Evolutionary conservation across 2,113 vertebrate genomes (phyloP), one percentile per base, ranked within the genome.

Genomic region (Stigmatopora nigra): DNA sequence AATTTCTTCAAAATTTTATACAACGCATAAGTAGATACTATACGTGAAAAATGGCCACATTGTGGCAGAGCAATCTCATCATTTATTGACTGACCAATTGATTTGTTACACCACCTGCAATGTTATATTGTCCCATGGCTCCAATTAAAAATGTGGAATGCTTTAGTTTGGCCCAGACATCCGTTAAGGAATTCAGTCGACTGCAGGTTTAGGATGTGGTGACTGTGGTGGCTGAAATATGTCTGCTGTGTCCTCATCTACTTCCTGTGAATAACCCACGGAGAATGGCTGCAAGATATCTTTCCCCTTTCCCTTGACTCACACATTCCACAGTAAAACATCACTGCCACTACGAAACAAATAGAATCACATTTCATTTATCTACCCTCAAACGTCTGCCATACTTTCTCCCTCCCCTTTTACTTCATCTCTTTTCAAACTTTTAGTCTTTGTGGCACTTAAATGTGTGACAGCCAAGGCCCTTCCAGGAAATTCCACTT

Each of bases 181-280:
- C 59, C 17, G 22, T 22, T 56, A 61, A 76, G 75, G 79, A 87
- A 78, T 80, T 79, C 75, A 82, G 73, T 87, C 19, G 63, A 69
- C 19, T 60, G 2, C 68, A 7, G 76, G 73, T 70, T 81, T 49
- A 41, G 81, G 85, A 87, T 81, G 82, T 82, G 85, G 81, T 65
- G 64, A 58, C 60, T 57, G 77, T 56, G 72, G 74, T 68, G 62
- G 67, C 11, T 53, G 51, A 44, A 52, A 80, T 74, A 47, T 77
- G 80, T 88, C 82, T 84, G 72, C 64, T 60, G 13, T 7, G 55
- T 78, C 69, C 68, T 48, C 68, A 45, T 75, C 78, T 52, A 69
- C 65, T 86, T 87, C 86, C 86, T 86, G 82, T 88, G 87, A 89
- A 84, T 86, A 87, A 86, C 73, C 69, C 61, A 38, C 66, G 44